These are phyloP conservation scores for Todus mexicanus DNA, from an alignment of 2,797 vertebrate species.

Conservation along the genomic window DNA sequence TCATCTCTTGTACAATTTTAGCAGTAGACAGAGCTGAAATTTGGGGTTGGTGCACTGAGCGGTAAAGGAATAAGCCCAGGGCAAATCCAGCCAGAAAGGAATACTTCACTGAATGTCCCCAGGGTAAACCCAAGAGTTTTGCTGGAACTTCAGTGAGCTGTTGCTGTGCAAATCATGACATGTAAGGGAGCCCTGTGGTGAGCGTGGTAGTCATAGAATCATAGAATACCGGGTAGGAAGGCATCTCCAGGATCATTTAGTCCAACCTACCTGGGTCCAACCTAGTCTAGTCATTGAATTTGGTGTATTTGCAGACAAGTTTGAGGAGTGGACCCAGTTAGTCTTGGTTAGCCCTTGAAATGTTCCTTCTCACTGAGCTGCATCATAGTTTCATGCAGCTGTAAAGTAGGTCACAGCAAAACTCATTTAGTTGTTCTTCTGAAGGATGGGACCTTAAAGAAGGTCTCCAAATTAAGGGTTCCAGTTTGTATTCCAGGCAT, in stretches of 20 bases:
- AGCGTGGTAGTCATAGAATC: accelerated
- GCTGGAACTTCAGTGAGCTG: not conserved
- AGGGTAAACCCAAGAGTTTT: not conserved
- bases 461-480: not conserved
- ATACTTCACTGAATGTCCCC: not conserved
- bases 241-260: too few species aligned
- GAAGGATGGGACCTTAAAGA: not conserved
- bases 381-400: not conserved
- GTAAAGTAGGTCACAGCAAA: not conserved
- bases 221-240: too few species aligned
- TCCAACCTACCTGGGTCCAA: too few species aligned
- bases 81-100: not conserved
- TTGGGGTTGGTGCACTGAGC: not conserved
- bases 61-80: not conserved
- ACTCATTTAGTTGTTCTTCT: not conserved
- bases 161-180: not conserved
- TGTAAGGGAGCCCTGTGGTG: not conserved
- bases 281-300: not conserved
- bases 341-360: not conserved
- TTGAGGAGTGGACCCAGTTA: not conserved
- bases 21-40: not conserved
- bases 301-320: not conserved
- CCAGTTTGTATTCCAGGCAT: not conserved
- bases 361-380: not conserved
- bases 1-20: not conserved